Evolutionary conservation across 1,140 invertebrate species (phyloP), one percentile per base, ranked within the genome.

Genomic region (Drosophila murphyi): DNA sequence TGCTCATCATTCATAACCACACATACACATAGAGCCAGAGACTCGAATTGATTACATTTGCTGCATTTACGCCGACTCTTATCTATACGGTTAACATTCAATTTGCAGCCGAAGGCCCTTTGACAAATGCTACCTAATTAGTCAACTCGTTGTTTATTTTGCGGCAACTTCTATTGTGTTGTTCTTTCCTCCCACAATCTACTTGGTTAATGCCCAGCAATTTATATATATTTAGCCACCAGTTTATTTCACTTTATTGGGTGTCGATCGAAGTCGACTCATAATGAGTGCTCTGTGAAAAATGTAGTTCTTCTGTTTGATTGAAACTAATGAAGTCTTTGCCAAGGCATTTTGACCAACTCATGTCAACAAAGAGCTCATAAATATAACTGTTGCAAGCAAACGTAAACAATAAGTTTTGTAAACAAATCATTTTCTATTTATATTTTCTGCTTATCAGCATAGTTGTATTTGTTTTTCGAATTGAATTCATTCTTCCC

Each of bases 1-100:
- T 78, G 80, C 77, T 73, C 82, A 89, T 83, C 83, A 89, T 75
- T 88, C 85, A 88, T 88, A 87, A 88, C 71, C 76, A 63, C 77
- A 71, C 43, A 59, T 28, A 68, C 59, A 68, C 20, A 7, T 2
- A 47, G 29, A 10, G 10, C 31, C 3, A 31, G 48, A 48, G 52
- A 67, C 63, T 69, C 64, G 51, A 71, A 77, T 75, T 82, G 80
- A 83, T 80, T 80, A 88, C 83, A 88, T 80, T 73, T 47, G 41
- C 52, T 69, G 59, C 56, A 59, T 43, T 65, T 41, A 43, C 39
- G 51, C 51, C 63, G 43, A 48, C 57, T 20, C 82, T 85, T 85
- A 85, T 85, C 81, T 72, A 43, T 61, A 47, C 65, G 72, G 70
- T 80, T 82, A 74, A 88, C 85, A 88, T 83, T 89, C 80, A 72